These are phyloP conservation scores for Protobothrops mucrosquamatus DNA, from an alignment of 2,113 vertebrate species.

Conservation along the genomic window DNA sequence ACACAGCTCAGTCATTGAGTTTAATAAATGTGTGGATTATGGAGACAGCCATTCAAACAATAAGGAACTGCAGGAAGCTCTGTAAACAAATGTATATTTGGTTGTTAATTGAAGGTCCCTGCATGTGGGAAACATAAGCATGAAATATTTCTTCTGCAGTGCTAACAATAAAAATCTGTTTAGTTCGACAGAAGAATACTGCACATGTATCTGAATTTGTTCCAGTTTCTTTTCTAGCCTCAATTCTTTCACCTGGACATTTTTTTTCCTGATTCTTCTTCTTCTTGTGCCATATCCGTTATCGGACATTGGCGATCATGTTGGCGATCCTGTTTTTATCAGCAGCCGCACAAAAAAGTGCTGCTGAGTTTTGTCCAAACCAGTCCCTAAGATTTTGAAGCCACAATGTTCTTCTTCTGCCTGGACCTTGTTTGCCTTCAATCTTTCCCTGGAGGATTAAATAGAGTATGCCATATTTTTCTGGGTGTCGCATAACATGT, in stretches of 20 bases:
- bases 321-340: too few relatives aligned
- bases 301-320: accelerated
- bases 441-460: too few relatives aligned
- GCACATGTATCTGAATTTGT: background rate
- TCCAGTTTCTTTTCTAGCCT: background rate
- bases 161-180: background rate
- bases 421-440: too few relatives aligned
- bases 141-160: background rate
- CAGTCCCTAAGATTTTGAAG: too few relatives aligned
- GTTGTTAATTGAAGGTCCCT: background rate
- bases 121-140: background rate
- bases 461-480: too few relatives aligned
- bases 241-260: background rate
- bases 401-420: too few relatives aligned
- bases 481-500: too few relatives aligned
- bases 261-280: background rate
- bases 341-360: too few relatives aligned
- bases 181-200: background rate
- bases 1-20: background rate
- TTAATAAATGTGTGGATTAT: background rate
- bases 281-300: too few relatives aligned
- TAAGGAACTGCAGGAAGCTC: background rate
- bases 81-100: background rate
- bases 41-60: background rate
- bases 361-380: too few relatives aligned